A percentile compares a stretch with the other conserved stretches of the same genome.
Conservation (phyloP, 2,797 vertebrate genomes). For the Sebastes goodei region DNA sequence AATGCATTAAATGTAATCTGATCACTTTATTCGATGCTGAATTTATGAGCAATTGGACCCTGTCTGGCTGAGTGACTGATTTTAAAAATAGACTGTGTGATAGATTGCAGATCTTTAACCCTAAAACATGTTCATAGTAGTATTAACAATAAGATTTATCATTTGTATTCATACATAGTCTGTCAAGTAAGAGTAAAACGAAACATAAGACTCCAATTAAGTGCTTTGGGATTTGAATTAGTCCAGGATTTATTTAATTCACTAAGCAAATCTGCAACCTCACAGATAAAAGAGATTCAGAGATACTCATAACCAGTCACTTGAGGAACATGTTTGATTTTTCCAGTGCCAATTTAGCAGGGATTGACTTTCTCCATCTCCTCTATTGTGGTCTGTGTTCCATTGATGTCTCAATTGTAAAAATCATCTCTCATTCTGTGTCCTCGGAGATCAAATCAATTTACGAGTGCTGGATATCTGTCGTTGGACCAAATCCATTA, state of each 20-base stretch:
- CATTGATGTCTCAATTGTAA: slow-evolving; percentile 84
- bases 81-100: slow-evolving; percentile 86
- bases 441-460: slow-evolving; percentile 86
- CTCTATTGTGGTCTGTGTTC: slow-evolving; percentile 75
- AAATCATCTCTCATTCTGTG: slow-evolving; percentile 79
- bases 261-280: slow-evolving; percentile 14
- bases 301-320: slow-evolving; percentile 17
- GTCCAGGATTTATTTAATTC: slow-evolving; percentile 16
- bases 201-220: background rate
- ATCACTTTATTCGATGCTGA: slow-evolving; percentile 90
- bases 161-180: background rate
- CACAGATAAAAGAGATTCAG: slow-evolving; percentile 17
- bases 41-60: slow-evolving; percentile 88
- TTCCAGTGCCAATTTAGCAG: slow-evolving; percentile 52
- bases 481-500: slow-evolving; percentile 83
- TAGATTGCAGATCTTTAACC: slow-evolving; percentile 55
- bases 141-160: slow-evolving; percentile 14
- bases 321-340: slow-evolving; percentile 54
- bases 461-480: slow-evolving; percentile 81
- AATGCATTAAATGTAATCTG: slow-evolving; percentile 94
- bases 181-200: background rate
- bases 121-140: slow-evolving; percentile 42
- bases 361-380: slow-evolving; percentile 73
- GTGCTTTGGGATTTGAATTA: background rate
- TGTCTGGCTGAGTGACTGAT: slow-evolving; percentile 84